These are phyloP conservation scores for Argopecten irradians DNA, from an alignment of 1,140 invertebrate species.

Conservation along the genomic window DNA sequence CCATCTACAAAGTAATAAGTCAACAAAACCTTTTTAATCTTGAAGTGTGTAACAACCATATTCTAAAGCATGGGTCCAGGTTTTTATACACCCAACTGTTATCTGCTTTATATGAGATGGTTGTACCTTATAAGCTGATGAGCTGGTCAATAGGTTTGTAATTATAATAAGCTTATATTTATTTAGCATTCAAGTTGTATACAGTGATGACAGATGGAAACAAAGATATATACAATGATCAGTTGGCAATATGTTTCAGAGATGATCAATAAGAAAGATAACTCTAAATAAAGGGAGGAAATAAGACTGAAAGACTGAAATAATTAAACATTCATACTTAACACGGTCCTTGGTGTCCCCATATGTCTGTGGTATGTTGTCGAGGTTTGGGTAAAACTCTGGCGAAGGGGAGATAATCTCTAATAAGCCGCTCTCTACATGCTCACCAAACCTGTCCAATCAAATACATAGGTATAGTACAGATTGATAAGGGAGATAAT, in stretches of 20 bases:
- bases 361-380: conserved; percentile 84
- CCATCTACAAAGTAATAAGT: conserved; percentile 81
- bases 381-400: conserved; percentile 92
- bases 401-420: conserved; percentile 92
- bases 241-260: not conserved
- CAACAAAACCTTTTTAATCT: not conserved
- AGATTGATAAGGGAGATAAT: too few species aligned
- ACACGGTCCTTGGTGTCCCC: conserved; percentile 93
- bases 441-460: conserved; percentile 84
- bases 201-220: not conserved
- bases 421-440: conserved; percentile 88
- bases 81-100: not conserved
- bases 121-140: too few species aligned
- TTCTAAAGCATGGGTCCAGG: not conserved
- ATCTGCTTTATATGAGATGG: too few species aligned
- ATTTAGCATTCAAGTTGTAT: not conserved
- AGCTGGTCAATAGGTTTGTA: too few species aligned
- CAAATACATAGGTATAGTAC: too few species aligned
- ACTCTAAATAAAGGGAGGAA: not conserved
- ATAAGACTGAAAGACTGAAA: not conserved
- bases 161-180: not conserved
- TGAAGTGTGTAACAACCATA: not conserved
- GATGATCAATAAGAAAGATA: not conserved
- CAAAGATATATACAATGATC: not conserved
- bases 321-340: conserved; percentile 67